Conservation (phyloP, 2,797 vertebrate species). For the Eulemur mongoz region DNA sequence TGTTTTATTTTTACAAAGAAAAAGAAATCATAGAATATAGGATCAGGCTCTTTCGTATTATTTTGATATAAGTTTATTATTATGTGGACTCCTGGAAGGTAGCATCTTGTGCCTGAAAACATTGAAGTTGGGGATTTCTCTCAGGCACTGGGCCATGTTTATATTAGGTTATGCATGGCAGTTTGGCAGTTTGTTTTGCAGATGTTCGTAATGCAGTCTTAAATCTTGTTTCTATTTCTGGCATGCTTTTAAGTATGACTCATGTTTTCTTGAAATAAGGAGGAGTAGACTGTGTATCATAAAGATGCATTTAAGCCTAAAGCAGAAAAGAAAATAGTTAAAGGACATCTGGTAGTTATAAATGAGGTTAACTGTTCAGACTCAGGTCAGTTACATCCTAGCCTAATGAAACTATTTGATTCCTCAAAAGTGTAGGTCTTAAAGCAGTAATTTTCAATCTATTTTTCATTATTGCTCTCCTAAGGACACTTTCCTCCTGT, state of each 20-base stretch:
- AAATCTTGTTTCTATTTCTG: conserved; percentile 82
- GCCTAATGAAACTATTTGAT: neutral
- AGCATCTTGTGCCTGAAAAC: conserved; percentile 28
- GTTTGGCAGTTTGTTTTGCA: conserved; percentile 74
- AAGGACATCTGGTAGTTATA: neutral
- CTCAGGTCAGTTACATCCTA: neutral
- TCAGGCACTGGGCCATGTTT: neutral
- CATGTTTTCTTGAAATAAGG: conserved; percentile 67
- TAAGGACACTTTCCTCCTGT: neutral
- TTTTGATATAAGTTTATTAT: conserved; percentile 6
- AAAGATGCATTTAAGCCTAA: neutral
- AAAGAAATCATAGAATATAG: neutral
- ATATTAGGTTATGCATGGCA: conserved; percentile 55
- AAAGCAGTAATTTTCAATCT: neutral
- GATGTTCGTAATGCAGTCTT: conserved; percentile 73
- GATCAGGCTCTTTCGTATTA: neutral
- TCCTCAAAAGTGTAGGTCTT: neutral
- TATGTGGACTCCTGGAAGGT: conserved; percentile 31
- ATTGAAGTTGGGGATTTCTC: neutral
- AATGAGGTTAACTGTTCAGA: neutral
- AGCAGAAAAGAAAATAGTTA: neutral
- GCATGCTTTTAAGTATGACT: conserved; percentile 77
- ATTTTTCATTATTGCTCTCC: neutral
- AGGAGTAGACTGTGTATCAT: neutral
- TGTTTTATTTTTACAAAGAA: conserved; percentile 40